These are phyloP conservation scores for western clawed frog (Xenopus tropicalis) DNA, from an alignment of 2,113 vertebrate genomes.

Conservation along the genomic window UCB_Xtro_10.0 CM004444.2:159322501-159323000, in stretches of 20 bases:
- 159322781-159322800: slow-evolving; percentile 60
- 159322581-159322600: no score
- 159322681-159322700: slow-evolving; percentile 58
- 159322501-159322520: no score
- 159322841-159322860: not conserved
- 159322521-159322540: no score
- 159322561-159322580: no score
- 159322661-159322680: slow-evolving; percentile 56
- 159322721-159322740: slow-evolving; percentile 54
- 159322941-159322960: no score
- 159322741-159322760: slow-evolving; percentile 55
- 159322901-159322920: no score
- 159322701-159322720: slow-evolving; percentile 57
- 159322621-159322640: no score
- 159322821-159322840: slow-evolving; percentile 61
- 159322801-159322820: slow-evolving; percentile 53
- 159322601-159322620: no score
- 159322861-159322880: not conserved
- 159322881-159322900: not conserved
- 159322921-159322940: no score
- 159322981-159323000: no score
- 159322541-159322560: no score
- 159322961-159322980: no score
- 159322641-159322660: slow-evolving; percentile 37
- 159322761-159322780: slow-evolving; percentile 56